Evolutionary conservation across 2,797 vertebrate genomes (phyloP).

Genomic region (Pantherophis alleghaniensis): DNA sequence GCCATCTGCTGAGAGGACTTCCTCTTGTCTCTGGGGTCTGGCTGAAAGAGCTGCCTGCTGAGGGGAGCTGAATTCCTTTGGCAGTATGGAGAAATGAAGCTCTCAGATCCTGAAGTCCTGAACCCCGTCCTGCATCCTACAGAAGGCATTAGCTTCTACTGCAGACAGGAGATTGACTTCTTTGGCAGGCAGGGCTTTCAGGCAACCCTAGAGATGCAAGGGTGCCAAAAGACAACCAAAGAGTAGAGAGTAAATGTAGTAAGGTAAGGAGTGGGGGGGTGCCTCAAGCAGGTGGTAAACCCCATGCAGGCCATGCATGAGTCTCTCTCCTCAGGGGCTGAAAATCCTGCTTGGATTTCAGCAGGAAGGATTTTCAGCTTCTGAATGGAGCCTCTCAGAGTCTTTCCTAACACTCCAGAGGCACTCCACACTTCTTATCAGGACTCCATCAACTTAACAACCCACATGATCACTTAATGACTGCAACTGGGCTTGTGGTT

Average conservation of each 20-base stretch:
- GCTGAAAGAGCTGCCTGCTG: neutral
- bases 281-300: neutral
- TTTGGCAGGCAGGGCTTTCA: neutral
- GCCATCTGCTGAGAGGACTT: neutral
- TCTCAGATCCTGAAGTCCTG: neutral
- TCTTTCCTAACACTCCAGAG: neutral
- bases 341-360: neutral
- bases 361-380: neutral
- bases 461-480: neutral
- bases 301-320: neutral
- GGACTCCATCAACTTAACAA: neutral
- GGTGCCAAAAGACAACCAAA: neutral
- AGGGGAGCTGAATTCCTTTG: neutral
- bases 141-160: neutral
- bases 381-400: neutral
- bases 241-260: neutral
- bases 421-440: neutral
- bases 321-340: neutral
- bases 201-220: neutral
- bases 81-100: neutral
- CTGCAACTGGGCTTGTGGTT: neutral
- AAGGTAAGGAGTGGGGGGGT: neutral
- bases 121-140: neutral
- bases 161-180: neutral
- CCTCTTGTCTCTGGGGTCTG: neutral